Percentiles rank a stretch among this genome's conserved stretches.
phyloP scores from a whole-genome alignment of 2,113 vertebrate genomes.

The Caretta caretta region DNA sequence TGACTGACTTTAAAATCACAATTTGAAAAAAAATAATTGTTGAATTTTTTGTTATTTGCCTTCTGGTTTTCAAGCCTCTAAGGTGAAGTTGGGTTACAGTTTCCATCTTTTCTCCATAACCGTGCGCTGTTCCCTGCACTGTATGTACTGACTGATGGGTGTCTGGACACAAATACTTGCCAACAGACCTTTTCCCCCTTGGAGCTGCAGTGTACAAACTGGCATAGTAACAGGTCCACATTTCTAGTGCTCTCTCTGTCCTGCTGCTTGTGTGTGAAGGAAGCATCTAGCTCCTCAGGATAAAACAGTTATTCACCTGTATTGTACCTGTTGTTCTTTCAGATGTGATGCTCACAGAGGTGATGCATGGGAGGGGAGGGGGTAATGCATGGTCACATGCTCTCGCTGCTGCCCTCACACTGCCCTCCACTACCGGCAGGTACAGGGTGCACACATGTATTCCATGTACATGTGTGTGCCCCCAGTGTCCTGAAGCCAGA shows the following conservation, averaged over 20 bases:
- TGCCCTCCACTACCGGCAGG: too few relatives aligned
- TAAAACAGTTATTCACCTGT: too few relatives aligned
- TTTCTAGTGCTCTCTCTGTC: not conserved
- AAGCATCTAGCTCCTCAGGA: fast-evolving
- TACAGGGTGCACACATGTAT: too few relatives aligned
- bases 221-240: not conserved
- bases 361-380: too few relatives aligned
- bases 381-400: too few relatives aligned
- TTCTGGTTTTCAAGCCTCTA: not conserved
- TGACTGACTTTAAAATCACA: not conserved
- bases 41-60: not conserved
- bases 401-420: too few relatives aligned
- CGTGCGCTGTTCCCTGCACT: not conserved
- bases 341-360: too few relatives aligned
- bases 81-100: not conserved
- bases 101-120: not conserved
- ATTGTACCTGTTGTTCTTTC: too few relatives aligned
- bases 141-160: not conserved
- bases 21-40: not conserved
- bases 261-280: fast-evolving
- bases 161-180: not conserved
- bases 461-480: too few relatives aligned
- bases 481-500: too few relatives aligned
- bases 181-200: not conserved
- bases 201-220: not conserved